A percentile compares a stretch with the other conserved stretches of the same genome.
phyloP scores from a whole-genome alignment of 2,113 vertebrate genomes.

The Hypanus sabinus region DNA sequence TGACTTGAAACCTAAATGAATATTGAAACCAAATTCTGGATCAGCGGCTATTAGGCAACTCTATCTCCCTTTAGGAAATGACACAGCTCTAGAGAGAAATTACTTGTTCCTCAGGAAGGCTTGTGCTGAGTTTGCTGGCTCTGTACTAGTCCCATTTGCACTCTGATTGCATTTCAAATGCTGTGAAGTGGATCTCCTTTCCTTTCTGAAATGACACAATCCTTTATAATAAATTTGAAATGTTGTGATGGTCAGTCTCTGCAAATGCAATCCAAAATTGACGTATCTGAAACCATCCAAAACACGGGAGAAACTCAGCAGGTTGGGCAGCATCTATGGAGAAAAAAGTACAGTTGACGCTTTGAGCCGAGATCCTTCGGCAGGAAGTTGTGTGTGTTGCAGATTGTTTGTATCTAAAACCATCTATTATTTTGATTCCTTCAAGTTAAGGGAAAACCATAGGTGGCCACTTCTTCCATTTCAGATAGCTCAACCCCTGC shows the following conservation, averaged over 20 bases:
- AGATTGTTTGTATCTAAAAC: neutral
- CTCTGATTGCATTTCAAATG: neutral
- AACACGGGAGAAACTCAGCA: too few species aligned
- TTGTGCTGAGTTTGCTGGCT: neutral
- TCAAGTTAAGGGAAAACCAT: neutral
- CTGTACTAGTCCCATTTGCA: neutral
- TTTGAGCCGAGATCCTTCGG: too few species aligned
- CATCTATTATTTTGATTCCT: neutral
- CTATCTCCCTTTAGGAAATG: constrained; percentile 7
- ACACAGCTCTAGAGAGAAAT: neutral
- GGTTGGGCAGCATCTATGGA: too few species aligned
- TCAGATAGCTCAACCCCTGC: neutral
- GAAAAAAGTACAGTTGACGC: too few species aligned
- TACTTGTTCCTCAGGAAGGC: neutral
- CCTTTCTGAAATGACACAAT: neutral
- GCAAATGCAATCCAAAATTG: neutral
- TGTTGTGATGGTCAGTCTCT: neutral
- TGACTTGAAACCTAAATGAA: too few species aligned
- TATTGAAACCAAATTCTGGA: neutral
- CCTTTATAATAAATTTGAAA: neutral
- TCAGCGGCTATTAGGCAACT: neutral
- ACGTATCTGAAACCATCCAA: neutral
- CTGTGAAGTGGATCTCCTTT: neutral
- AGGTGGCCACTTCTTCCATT: neutral
- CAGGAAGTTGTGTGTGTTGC: too few species aligned